Conservation (phyloP, 2,113 vertebrate genomes). For the Datnioides undecimradiatus region DNA sequence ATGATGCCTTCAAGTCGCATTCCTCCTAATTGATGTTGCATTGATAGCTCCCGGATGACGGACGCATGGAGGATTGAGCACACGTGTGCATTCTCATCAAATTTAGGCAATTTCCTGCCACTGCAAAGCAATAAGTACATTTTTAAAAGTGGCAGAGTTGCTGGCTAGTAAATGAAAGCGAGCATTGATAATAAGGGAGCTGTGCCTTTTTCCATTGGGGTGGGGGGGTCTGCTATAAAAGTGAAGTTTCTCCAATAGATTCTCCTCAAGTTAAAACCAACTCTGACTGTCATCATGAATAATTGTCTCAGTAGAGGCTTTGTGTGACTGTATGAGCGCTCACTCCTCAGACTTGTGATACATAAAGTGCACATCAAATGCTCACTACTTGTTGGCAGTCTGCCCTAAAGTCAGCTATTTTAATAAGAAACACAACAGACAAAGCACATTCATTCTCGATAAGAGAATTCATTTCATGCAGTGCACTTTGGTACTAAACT, state of each 20-base stretch:
- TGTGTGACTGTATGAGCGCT: neutral
- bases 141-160: slow-evolving; percentile 40
- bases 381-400: slow-evolving; percentile 21
- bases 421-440: slow-evolving; percentile 36
- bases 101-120: slow-evolving; percentile 80
- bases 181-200: slow-evolving; percentile 29
- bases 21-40: slow-evolving; percentile 83
- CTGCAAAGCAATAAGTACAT: slow-evolving; percentile 75
- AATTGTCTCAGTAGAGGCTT: slow-evolving; percentile 25
- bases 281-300: slow-evolving; percentile 11
- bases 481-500: slow-evolving; percentile 3
- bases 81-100: slow-evolving; percentile 80
- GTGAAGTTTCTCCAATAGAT: slow-evolving; percentile 39
- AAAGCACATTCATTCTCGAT: slow-evolving; percentile 49
- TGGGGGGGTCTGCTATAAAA: neutral
- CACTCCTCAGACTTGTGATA: neutral
- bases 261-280: slow-evolving; percentile 11
- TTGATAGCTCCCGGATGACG: slow-evolving; percentile 81
- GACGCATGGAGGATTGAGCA: slow-evolving; percentile 77
- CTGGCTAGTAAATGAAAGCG: slow-evolving; percentile 52
- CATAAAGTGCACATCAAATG: slow-evolving; percentile 22
- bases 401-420: slow-evolving; percentile 28
- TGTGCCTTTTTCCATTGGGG: slow-evolving; percentile 1
- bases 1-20: slow-evolving; percentile 82
- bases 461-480: neutral